Evolutionary conservation across 2,888 invertebrate genomes (phyloP).

Genomic region (Drosophila formosana): DNA sequence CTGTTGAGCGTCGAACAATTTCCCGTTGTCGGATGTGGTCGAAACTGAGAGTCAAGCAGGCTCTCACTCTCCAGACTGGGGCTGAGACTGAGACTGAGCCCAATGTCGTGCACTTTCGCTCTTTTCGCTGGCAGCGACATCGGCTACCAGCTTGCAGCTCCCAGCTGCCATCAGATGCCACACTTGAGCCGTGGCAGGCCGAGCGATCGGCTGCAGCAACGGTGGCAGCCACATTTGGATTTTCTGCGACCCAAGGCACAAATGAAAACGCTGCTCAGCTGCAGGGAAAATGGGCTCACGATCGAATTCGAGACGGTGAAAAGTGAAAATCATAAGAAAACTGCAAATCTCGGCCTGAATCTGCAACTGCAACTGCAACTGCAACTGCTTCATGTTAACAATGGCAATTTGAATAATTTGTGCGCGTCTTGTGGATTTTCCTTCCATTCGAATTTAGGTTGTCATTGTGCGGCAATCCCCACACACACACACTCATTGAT

Average conservation of each 20-base stretch:
- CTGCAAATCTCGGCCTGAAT: slow-evolving; percentile 48
- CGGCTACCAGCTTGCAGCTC: slow-evolving; percentile 36
- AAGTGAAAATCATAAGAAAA: slow-evolving; percentile 71
- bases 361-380: slow-evolving; percentile 26
- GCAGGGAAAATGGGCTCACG: slow-evolving; percentile 65
- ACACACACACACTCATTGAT: slow-evolving; percentile 19
- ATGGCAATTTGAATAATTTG: slow-evolving; percentile 81
- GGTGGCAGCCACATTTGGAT: slow-evolving; percentile 22
- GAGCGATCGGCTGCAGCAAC: slow-evolving; percentile 60
- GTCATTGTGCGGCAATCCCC: slow-evolving; percentile 59
- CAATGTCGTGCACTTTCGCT: slow-evolving; percentile 81
- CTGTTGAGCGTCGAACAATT: slow-evolving; percentile 44
- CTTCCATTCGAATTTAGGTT: slow-evolving; percentile 52
- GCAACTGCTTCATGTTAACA: slow-evolving; percentile 51
- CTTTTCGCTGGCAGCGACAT: slow-evolving; percentile 60
- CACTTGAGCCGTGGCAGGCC: slow-evolving; percentile 72
- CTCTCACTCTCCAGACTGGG: slow-evolving; percentile 29
- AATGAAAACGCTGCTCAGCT: slow-evolving; percentile 28
- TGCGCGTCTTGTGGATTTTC: slow-evolving; percentile 63
- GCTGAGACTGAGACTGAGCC: slow-evolving; percentile 16
- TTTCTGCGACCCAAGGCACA: slow-evolving; percentile 46
- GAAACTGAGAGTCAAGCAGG: slow-evolving; percentile 51
- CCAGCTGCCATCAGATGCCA: slow-evolving; percentile 29
- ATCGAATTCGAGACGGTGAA: slow-evolving; percentile 29
- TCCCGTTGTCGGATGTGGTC: slow-evolving; percentile 74